Base-by-base conservation (phyloP, 2,888 invertebrate genomes). In the Fragum fragum region DNA sequence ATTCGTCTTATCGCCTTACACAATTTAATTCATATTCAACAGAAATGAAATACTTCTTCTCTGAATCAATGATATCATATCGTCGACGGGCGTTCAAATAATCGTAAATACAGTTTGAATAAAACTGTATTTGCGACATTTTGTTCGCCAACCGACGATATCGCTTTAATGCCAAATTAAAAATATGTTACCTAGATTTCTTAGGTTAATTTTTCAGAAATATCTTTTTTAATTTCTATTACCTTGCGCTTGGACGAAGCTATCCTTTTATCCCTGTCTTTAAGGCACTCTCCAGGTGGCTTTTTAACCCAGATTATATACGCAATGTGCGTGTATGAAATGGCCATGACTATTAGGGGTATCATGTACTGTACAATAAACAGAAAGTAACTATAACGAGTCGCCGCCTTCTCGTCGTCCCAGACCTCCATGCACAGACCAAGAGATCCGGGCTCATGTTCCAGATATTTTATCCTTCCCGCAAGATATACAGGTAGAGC, bases 231-330 rank as follows among this genome's bases (percentile, higher is more conserved):
- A 36, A 36, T 6, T 36, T 36, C 32, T 9, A 9, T 73, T 63
- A 73, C 73, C 73, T 66, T 73, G 47, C 73, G 63, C 63, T 73
- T 73, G 9, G 63, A 61, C 16, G 61, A 47, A n/a, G 73, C 73
- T 14, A 73, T 61, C 32, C 66, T 42, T 39, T 66, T 63, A 11
- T 63, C 73, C 28, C 73, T 63, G 52, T 73, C 61, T 47, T 66
- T 61, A 73, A 61, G 42, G 29, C 47, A 26, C 52, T 73, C 73
- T 7, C 73, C 73, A 0, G 73, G 73, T 21, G 66, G 73, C 32
- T 73, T 28, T 61, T 73, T 73, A n/a, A 61, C 63, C 73, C 73
- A 73, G 18, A 73, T 73, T 0, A 73, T 63, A 32, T 73, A 73
- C 23, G 73, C 52, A 29, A 73, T 73, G 18, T 73, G 73, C 21